Evolutionary conservation across 2,113 vertebrate genomes (phyloP), one percentile per base, ranked within the genome.

Genomic region (Narcine bancroftii): DNA sequence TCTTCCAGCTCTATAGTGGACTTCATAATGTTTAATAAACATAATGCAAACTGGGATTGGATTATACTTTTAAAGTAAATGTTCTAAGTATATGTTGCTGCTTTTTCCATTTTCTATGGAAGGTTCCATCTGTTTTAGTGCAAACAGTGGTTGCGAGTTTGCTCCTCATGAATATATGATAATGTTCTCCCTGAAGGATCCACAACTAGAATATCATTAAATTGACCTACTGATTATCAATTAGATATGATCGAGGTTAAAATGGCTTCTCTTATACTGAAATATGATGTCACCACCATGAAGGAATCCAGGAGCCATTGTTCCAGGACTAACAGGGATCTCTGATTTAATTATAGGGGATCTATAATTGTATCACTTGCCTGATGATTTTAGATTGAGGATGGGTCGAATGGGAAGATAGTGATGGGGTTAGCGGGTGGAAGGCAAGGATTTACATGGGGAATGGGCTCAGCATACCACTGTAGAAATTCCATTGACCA

Each of bases 161-260:
- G 89, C 65, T 47, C 63, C 47, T 91, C 89, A 42, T 66, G 60
- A 63, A 87, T 79, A 13, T 63, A n/a, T 87, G 81, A 87, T 87
- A 63, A 87, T 63, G 53, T 87, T 87, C 81, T 60, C 81, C 53
- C 81, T 87, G 33, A 36, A 87, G 81, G 53, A 63, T 63, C 53
- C 15, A 63, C 81, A 56, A 87, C 53, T n/a, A 85, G 53, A 85
- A 85, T 85, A 33, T 85, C 53, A 63, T 87, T 63, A 60, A 87
- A 63, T 17, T 60, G 53, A 15, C 53, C 81, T 36, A 36, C 56
- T 83, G 50, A 87, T 33, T 87, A 63, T 87, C 53, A 87, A 87
- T n/a, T 63, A 36, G 50, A 87, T 36, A 60, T 19, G 17, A 60
- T 53, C 60, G 81, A 36, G 81, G 53, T 5, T 87, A 39, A 87